A percentile compares a stretch with the other conserved stretches of the same genome.
Evolutionary conservation across 2,888 invertebrate genomes (phyloP).

Genomic region (Drosophila vallismaia): DNA sequence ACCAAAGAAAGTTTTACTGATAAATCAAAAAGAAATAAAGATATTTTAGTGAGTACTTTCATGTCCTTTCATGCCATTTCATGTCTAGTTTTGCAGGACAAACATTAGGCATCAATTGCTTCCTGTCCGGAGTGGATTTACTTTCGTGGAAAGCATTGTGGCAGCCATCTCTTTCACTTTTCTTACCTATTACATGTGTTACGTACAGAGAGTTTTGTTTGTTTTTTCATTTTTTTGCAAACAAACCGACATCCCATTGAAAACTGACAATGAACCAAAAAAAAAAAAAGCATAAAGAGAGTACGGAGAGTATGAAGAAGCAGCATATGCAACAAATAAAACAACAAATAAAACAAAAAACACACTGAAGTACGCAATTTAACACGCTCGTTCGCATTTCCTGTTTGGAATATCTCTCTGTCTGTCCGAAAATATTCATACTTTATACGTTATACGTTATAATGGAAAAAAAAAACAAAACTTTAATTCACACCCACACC

Average conservation of each 20-base stretch:
- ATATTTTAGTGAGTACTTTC: no score
- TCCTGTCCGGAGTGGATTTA: conserved; percentile 2
- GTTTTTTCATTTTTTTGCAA: conserved; percentile 17
- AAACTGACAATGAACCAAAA: conserved; percentile 50
- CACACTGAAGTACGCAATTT: conserved; percentile 60
- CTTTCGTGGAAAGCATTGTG: conserved; percentile 12
- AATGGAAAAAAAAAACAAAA: conserved; percentile 53
- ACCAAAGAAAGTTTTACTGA: no score
- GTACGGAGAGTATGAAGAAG: conserved; percentile 16
- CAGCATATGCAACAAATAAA: conserved; percentile 13
- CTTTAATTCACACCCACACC: conserved; percentile 59
- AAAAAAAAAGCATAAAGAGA: conserved; percentile 22
- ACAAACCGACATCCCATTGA: conserved; percentile 37
- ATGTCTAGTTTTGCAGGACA: no score
- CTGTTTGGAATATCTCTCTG: conserved; percentile 72
- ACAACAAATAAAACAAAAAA: conserved; percentile 16
- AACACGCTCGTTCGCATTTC: conserved; percentile 75
- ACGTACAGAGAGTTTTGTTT: conserved; percentile 19
- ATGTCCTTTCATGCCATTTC: no score
- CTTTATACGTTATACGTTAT: conserved; percentile 65
- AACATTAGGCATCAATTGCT: background rate
- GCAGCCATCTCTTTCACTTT: conserved; percentile 23
- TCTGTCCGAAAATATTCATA: conserved; percentile 66
- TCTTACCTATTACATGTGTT: conserved; percentile 33
- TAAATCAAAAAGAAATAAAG: no score